These are phyloP conservation scores for Montipora capricornis DNA, from an alignment of 64 coral and sea anemone genomes.

Conservation along the genomic window DNA sequence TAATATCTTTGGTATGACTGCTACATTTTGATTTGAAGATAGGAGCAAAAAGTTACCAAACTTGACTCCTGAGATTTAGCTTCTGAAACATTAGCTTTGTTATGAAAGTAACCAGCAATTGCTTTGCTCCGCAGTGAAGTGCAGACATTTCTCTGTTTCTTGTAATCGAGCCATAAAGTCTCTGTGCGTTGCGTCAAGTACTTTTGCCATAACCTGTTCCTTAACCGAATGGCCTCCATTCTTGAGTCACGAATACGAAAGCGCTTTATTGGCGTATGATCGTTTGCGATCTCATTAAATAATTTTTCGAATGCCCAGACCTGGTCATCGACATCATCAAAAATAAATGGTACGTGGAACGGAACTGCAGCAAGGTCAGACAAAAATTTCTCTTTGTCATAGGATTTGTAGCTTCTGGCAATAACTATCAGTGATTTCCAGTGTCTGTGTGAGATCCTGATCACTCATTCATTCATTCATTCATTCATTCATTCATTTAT, in stretches of 20 bases:
- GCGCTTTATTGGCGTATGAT: neutral
- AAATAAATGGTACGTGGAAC: neutral
- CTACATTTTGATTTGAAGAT: neutral
- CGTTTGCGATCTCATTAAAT: neutral
- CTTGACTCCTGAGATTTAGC: neutral
- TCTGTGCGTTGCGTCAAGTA: neutral
- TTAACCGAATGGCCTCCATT: neutral
- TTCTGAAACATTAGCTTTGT: neutral
- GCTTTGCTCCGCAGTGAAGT: neutral
- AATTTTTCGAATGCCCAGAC: neutral
- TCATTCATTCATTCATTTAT: too few species aligned
- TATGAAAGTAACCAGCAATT: neutral
- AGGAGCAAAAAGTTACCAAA: neutral
- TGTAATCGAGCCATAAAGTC: neutral
- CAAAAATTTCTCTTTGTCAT: neutral
- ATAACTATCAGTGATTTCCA: neutral
- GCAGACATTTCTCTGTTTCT: slow-evolving; percentile 9
- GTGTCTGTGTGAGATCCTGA: slow-evolving; percentile 1
- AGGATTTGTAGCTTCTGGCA: neutral
- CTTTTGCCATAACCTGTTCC: slow-evolving; percentile 16
- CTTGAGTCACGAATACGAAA: slow-evolving; percentile 10
- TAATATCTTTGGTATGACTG: neutral
- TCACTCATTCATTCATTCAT: too few species aligned
- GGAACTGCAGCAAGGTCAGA: neutral
- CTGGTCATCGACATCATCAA: neutral